Conservation (phyloP, 53 echinoderm and acorn worm genomes). For the Glandiceps talaboti region DNA sequence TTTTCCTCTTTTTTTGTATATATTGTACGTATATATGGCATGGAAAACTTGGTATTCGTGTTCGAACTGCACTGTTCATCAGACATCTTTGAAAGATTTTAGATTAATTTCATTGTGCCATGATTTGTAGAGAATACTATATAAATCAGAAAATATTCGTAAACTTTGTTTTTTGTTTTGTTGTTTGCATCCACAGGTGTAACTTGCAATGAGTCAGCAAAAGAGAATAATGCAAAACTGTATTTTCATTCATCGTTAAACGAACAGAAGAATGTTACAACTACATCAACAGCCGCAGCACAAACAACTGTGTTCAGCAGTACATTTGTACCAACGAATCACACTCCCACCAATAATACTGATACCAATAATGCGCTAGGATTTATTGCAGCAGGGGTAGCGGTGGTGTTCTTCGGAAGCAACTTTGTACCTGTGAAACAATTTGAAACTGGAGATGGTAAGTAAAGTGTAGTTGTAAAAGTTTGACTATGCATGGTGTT, state of each 20-base stretch:
- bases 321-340: neutral
- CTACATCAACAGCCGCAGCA: neutral
- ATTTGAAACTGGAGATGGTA: conserved; percentile 86
- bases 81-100: no score
- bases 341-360: neutral
- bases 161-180: no score
- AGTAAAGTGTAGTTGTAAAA: no score
- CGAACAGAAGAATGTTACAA: neutral
- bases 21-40: no score
- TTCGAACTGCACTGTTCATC: no score
- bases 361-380: conserved; percentile 17
- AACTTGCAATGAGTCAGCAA: neutral
- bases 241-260: neutral
- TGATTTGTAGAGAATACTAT: no score
- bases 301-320: neutral
- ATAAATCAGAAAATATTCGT: no score
- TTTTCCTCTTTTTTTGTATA: no score
- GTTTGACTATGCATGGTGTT: no score
- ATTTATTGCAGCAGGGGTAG: conserved; percentile 55
- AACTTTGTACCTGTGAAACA: conserved; percentile 77
- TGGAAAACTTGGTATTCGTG: no score
- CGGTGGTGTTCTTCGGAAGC: conserved; percentile 72
- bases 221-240: neutral
- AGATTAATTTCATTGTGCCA: no score
- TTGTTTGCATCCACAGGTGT: neutral